Conservation (phyloP, 2,113 vertebrate species). For the Bombycilla garrulus region DNA sequence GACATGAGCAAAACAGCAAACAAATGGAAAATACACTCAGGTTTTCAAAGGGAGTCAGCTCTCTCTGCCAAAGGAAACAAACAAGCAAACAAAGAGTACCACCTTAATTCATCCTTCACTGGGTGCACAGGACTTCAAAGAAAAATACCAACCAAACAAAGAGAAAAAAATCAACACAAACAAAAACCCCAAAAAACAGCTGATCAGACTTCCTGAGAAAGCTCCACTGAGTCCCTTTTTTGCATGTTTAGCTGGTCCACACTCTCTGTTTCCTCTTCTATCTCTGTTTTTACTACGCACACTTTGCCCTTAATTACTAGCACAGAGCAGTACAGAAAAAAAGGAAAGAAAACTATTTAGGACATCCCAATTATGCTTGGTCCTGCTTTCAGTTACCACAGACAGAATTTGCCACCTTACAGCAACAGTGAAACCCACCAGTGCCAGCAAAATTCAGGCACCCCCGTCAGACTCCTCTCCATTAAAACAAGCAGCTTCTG, state of each 20-base stretch:
- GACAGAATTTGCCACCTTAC: background rate
- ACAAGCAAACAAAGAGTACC: background rate
- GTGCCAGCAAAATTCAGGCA: background rate
- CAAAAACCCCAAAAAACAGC: too few species aligned
- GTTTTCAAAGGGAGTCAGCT: background rate
- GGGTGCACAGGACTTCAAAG: background rate
- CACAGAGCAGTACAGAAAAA: background rate
- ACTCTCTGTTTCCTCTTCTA: background rate
- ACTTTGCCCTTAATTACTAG: background rate
- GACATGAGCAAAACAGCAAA: background rate
- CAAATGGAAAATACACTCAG: background rate
- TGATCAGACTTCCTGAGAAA: background rate
- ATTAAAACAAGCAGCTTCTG: background rate
- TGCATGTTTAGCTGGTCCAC: background rate
- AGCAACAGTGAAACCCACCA: background rate
- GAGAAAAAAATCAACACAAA: too few species aligned
- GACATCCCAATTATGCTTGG: rapidly evolving
- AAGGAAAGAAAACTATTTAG: background rate
- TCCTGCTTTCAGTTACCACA: background rate
- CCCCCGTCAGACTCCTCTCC: background rate
- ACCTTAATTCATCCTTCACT: background rate
- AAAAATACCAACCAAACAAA: background rate
- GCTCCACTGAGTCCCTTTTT: background rate
- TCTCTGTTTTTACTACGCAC: background rate
- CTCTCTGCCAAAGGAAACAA: background rate